Conservation (phyloP, 2,113 vertebrate genomes). For the Tinamus guttatus region DNA sequence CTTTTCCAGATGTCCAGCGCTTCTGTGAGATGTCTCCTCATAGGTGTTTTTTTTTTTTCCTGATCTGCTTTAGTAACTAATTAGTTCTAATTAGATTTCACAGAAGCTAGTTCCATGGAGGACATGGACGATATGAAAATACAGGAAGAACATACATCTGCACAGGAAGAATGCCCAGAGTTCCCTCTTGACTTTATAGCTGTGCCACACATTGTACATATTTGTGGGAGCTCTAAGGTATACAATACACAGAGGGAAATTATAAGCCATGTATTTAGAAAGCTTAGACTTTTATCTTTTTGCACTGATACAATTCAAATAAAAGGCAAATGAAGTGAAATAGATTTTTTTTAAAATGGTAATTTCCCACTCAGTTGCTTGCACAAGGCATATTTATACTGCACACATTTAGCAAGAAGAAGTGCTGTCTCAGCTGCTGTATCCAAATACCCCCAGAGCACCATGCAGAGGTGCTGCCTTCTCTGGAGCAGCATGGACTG, state of each 20-base stretch:
- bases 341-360: neutral
- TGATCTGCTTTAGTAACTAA: neutral
- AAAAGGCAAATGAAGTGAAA: neutral
- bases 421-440: neutral
- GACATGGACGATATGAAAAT: neutral
- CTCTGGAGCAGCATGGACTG: neutral
- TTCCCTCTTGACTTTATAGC: neutral
- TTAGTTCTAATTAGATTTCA: neutral
- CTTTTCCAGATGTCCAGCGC: neutral
- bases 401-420: neutral
- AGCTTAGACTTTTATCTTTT: neutral
- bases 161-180: neutral
- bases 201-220: neutral
- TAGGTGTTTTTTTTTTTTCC: neutral
- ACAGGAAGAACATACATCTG: rapidly evolving
- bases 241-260: neutral
- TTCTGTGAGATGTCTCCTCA: neutral
- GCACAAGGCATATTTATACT: neutral
- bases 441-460: neutral
- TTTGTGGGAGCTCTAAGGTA: neutral
- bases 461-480: neutral
- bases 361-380: neutral
- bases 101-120: neutral
- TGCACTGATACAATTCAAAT: neutral
- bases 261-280: neutral